A percentile compares a stretch with the other conserved stretches of the same genome.
Conservation (phyloP, 2,797 vertebrate genomes). For the Australoheros facetus region DNA sequence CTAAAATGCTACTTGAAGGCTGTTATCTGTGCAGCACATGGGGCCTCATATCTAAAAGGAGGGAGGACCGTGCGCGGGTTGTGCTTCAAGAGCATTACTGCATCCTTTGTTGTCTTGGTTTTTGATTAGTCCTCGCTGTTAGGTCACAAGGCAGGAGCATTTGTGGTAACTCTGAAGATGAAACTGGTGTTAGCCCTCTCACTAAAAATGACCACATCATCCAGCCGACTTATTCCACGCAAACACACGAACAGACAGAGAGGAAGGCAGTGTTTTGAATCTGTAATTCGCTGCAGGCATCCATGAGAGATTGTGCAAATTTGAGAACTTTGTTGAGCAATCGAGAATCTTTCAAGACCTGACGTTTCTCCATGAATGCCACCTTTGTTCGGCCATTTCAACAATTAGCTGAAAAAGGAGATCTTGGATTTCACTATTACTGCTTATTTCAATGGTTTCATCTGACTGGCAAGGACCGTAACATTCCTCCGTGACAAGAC, state of each 20-base stretch:
- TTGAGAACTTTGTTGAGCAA: conserved; percentile 13
- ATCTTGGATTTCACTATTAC: conserved; percentile 63
- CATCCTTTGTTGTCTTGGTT: not conserved
- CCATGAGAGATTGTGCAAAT: conserved; percentile 29
- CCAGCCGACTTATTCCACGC: not conserved
- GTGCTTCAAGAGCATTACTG: conserved; percentile 1
- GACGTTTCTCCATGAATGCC: conserved; percentile 57
- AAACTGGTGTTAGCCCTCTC: conserved; percentile 7
- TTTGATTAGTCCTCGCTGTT: conserved; percentile 10
- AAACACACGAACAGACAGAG: conserved; percentile 3
- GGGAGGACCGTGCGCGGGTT: not conserved
- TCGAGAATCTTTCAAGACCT: conserved; percentile 33
- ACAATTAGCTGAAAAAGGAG: conserved; percentile 55
- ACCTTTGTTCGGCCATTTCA: conserved; percentile 65
- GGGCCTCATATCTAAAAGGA: conserved; percentile 5
- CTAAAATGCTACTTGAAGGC: conserved; percentile 18
- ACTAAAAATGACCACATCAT: not conserved
- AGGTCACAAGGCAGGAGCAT: not conserved
- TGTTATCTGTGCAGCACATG: conserved; percentile 57
- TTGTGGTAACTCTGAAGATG: conserved; percentile 4
- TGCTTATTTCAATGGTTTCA: conserved; percentile 50
- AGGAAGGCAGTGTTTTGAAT: conserved; percentile 18
- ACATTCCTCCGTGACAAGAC: conserved; percentile 67
- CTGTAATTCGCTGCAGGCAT: not conserved
- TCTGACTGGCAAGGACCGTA: conserved; percentile 44